These are phyloP conservation scores for Helicoverpa assulta DNA, from an alignment of 2,888 invertebrate species.

Conservation along the genomic window DNA sequence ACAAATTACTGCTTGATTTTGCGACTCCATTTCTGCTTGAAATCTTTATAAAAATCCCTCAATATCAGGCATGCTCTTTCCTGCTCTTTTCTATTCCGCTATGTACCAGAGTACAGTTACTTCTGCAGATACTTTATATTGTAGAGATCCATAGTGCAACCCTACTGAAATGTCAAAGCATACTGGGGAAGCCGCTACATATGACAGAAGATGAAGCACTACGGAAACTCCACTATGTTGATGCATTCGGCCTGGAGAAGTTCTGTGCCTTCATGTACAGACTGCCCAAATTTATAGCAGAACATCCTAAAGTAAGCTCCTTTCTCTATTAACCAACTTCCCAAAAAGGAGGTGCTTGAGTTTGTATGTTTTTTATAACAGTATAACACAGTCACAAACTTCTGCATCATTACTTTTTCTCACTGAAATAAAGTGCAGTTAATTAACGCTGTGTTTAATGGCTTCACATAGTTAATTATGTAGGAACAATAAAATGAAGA, in stretches of 20 bases:
- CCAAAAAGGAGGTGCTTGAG: no score
- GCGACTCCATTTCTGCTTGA: no score
- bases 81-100: neutral
- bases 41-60: no score
- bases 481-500: no score
- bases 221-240: conserved; percentile 80
- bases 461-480: no score
- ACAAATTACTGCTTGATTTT: no score
- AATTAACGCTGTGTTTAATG: neutral
- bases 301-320: conserved; percentile 76
- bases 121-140: conserved; percentile 36
- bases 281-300: conserved; percentile 72
- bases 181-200: conserved; percentile 65
- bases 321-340: no score
- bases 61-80: neutral
- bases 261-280: conserved; percentile 80
- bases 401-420: neutral
- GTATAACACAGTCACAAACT: neutral
- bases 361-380: no score
- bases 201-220: conserved; percentile 75
- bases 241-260: conserved; percentile 82
- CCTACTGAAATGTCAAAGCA: conserved; percentile 74
- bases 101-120: no score
- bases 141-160: conserved; percentile 81
- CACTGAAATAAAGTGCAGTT: neutral